A percentile compares a stretch with the other conserved stretches of the same genome.
phyloP scores from a whole-genome alignment of 2,797 vertebrate species.

The Myioborus melanocephalus region DNA sequence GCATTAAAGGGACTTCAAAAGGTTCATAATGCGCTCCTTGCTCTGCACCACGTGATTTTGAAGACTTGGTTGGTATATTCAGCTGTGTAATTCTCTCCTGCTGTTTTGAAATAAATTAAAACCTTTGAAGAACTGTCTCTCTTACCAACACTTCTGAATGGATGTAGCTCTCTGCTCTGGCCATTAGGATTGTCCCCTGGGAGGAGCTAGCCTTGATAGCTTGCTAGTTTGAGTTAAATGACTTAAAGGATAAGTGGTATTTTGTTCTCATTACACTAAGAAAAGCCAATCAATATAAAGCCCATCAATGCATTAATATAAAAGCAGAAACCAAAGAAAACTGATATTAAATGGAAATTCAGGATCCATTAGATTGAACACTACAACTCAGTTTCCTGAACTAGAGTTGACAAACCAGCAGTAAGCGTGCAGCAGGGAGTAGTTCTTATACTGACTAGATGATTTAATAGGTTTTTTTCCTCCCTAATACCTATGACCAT shows the following conservation, averaged over 20 bases:
- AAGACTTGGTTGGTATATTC: background rate
- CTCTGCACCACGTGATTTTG: background rate
- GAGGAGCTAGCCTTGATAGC: constrained; percentile 27
- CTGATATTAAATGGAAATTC: constrained; percentile 59
- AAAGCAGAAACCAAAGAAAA: constrained; percentile 61
- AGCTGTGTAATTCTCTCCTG: background rate
- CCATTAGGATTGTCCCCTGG: background rate
- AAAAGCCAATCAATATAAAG: constrained; percentile 56
- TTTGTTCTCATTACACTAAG: constrained; percentile 35
- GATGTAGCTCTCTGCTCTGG: background rate
- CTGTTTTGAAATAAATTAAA: constrained; percentile 41
- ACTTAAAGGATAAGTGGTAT: constrained; percentile 44
- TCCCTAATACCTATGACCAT: constrained; percentile 17
- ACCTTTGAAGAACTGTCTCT: background rate
- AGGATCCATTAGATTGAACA: constrained; percentile 52
- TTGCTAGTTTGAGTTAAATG: constrained; percentile 56
- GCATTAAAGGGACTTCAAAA: background rate
- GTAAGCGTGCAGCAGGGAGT: constrained; percentile 48
- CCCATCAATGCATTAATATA: constrained; percentile 57
- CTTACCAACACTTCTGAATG: background rate
- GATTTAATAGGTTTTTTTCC: constrained; percentile 38
- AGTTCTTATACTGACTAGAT: constrained; percentile 34
- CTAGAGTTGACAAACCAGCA: constrained; percentile 53
- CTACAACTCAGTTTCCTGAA: constrained; percentile 62
- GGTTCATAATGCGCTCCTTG: background rate